A percentile compares a stretch with the other conserved stretches of the same genome.
phyloP scores from a whole-genome alignment of 2,797 vertebrate species.

The Eospalax fontanierii region DNA sequence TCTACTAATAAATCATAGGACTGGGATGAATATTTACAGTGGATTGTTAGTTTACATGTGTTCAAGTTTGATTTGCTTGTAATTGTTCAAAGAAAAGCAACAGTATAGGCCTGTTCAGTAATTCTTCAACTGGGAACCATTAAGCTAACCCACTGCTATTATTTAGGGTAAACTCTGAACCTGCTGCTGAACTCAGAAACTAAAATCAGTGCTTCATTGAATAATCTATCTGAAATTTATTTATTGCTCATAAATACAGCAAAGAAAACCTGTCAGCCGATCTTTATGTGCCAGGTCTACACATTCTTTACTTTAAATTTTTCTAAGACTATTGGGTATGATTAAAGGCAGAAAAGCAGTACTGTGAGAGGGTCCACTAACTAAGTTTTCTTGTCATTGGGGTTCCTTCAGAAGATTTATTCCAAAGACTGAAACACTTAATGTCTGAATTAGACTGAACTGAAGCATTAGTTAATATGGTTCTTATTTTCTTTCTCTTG shows the following conservation, averaged over 20 bases:
- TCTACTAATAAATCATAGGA: background rate
- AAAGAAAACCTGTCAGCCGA: background rate
- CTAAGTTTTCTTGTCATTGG: background rate
- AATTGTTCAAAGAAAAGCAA: constrained; percentile 35
- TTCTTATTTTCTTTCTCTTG: constrained; percentile 36
- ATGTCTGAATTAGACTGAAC: constrained; percentile 25
- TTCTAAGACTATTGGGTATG: background rate
- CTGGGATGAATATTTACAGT: background rate
- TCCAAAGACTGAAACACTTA: constrained; percentile 29
- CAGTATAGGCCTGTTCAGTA: constrained; percentile 26
- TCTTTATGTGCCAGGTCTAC: background rate
- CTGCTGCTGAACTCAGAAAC: constrained; percentile 30
- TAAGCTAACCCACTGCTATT: constrained; percentile 15
- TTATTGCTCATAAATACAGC: background rate
- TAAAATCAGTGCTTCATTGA: background rate
- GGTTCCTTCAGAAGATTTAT: constrained; percentile 35
- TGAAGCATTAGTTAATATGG: constrained; percentile 1
- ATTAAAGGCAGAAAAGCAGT: background rate
- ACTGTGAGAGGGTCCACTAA: background rate
- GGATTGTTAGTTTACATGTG: constrained; percentile 9
- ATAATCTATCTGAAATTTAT: background rate
- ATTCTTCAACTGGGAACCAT: background rate
- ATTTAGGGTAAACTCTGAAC: constrained; percentile 6
- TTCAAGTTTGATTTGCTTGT: constrained; percentile 2
- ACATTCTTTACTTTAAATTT: background rate